Conservation (phyloP, 2,797 vertebrate species). For the Phoeniculus purpureus region DNA sequence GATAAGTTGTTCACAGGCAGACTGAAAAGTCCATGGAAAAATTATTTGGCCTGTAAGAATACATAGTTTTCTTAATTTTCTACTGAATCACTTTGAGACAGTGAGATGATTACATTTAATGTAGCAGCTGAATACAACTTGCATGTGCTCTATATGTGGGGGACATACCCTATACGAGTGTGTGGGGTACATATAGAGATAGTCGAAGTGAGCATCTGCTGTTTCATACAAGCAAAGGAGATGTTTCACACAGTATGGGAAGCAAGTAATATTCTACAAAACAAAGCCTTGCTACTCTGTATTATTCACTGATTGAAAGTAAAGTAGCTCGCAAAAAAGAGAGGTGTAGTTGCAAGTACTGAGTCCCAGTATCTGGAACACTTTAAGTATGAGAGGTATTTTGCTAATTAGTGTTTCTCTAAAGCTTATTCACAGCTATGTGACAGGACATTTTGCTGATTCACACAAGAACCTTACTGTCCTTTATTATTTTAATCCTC, state of each 20-base stretch:
- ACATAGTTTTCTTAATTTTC: not conserved
- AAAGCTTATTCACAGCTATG: not conserved
- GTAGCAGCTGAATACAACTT: not conserved
- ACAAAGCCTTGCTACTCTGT: fast-evolving
- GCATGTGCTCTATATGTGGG: fast-evolving
- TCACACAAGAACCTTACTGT: not conserved
- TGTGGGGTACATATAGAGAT: not conserved
- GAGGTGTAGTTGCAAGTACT: not conserved
- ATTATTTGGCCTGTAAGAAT: not conserved
- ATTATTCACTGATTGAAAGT: not conserved
- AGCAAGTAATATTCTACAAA: not conserved
- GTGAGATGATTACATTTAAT: fast-evolving
- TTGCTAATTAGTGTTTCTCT: not conserved
- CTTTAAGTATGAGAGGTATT: not conserved
- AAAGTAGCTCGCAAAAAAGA: not conserved
- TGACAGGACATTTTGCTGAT: not conserved
- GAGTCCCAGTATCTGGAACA: not conserved
- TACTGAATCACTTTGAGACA: not conserved
- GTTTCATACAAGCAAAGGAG: not conserved
- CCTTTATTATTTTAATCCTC: not conserved
- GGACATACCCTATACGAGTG: fast-evolving
- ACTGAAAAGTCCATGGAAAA: not conserved
- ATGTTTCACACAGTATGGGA: not conserved
- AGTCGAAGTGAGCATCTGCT: not conserved
- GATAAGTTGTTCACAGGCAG: not conserved